Evolutionary conservation across 2,888 invertebrate genomes (phyloP).

Genomic region (Agrotis clavis): DNA sequence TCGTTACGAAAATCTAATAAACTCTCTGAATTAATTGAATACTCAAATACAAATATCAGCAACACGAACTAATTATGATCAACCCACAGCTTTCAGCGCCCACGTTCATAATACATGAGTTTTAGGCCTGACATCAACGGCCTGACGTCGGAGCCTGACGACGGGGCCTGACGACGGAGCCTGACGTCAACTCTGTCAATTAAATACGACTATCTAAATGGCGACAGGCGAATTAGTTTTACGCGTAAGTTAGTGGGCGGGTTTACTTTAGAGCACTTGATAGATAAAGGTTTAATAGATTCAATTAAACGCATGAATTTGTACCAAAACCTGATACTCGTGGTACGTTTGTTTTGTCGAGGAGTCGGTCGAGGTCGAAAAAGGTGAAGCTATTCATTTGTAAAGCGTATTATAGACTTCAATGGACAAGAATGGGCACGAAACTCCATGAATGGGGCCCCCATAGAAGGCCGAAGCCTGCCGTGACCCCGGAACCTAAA

Average conservation of each 20-base stretch:
- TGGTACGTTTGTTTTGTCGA: not conserved
- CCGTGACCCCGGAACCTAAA: no score
- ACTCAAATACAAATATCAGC: constrained; percentile 37
- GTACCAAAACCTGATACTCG: not conserved
- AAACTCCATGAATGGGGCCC: no score
- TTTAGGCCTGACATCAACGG: constrained; percentile 60
- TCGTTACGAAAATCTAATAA: not conserved
- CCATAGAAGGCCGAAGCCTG: no score
- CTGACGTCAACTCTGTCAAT: constrained; percentile 79
- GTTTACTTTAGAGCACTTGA: constrained; percentile 26
- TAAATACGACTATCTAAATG: constrained; percentile 71
- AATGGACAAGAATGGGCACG: not conserved
- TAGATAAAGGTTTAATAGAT: constrained; percentile 9
- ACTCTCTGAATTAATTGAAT: constrained; percentile 14
- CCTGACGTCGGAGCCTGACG: constrained; percentile 61
- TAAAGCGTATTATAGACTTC: no score
- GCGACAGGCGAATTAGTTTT: constrained; percentile 75
- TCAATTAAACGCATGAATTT: not conserved
- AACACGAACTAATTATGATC: constrained; percentile 64
- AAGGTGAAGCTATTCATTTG: no score
- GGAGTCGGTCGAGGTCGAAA: not conserved
- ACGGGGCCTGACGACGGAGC: constrained; percentile 62
- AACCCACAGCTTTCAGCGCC: constrained; percentile 66
- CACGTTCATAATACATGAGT: constrained; percentile 75
- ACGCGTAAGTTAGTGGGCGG: constrained; percentile 49